Evolutionary conservation across 2,113 vertebrate species (phyloP).

Genomic region (Nyctereutes procyonoides): DNA sequence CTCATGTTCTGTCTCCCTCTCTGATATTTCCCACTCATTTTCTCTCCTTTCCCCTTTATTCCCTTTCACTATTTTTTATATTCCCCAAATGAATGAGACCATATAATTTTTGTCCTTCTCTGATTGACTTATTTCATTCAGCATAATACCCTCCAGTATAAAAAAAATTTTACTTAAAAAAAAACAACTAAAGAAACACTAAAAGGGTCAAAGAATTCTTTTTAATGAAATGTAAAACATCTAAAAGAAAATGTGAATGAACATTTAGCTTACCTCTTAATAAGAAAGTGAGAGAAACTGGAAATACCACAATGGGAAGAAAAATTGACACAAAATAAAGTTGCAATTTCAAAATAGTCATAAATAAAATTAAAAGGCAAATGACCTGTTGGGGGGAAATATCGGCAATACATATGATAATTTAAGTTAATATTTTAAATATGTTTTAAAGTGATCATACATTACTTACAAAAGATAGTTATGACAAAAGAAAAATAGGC

Average conservation of each 20-base stretch:
- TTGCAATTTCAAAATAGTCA: neutral
- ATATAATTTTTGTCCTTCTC: no score
- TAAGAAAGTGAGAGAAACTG: neutral
- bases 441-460: neutral
- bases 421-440: neutral
- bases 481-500: neutral
- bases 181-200: neutral
- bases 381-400: neutral
- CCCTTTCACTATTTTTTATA: no score
- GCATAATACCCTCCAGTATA: no score
- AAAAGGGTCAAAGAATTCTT: neutral
- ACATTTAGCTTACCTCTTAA: neutral
- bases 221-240: neutral
- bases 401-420: neutral
- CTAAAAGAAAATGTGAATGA: neutral
- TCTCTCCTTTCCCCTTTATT: no score
- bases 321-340: neutral
- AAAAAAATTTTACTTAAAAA: no score
- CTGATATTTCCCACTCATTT: no score
- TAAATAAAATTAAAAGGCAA: constrained; percentile 33
- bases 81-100: no score
- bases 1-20: no score
- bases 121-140: no score
- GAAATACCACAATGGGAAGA: neutral
- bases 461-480: neutral